These are phyloP conservation scores for Drosophila stalkeri DNA, from an alignment of 2,888 invertebrate species.

Conservation along the genomic window DNA sequence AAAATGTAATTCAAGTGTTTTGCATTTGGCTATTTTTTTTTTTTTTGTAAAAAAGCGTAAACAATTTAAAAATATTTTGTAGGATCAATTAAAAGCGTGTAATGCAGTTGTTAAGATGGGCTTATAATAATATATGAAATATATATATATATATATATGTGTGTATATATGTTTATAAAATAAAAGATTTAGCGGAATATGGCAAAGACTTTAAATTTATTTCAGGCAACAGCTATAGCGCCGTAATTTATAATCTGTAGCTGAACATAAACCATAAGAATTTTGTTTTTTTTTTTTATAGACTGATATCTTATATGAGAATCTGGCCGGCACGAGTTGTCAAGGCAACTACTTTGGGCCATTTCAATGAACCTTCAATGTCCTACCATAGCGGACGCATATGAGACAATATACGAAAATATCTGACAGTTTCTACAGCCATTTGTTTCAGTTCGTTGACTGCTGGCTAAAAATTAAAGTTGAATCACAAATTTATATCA, in stretches of 20 bases:
- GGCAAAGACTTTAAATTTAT: not conserved
- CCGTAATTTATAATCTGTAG: not conserved
- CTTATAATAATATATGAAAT: not conserved
- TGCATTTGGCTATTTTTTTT: constrained; percentile 21
- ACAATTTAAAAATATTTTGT: constrained; percentile 1
- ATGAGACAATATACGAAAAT: not conserved
- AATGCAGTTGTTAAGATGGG: constrained; percentile 6
- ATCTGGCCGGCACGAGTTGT: not conserved
- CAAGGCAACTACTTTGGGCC: not conserved
- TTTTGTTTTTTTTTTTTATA: not conserved
- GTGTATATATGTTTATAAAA: too few relatives aligned
- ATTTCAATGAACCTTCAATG: not conserved
- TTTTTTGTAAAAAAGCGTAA: not conserved
- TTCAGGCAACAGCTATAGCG: not conserved
- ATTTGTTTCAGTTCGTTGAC: not conserved
- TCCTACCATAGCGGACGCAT: not conserved
- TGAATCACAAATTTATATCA: not conserved
- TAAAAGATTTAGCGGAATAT: not conserved
- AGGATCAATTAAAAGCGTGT: constrained; percentile 7
- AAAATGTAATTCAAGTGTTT: constrained; percentile 42
- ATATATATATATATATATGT: too few relatives aligned
- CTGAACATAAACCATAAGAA: not conserved
- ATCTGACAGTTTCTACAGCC: not conserved
- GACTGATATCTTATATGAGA: not conserved
- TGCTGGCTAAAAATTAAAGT: not conserved